Percentiles rank a stretch among this genome's conserved stretches.
phyloP scores from a whole-genome alignment of 92 coral and sea anemone species.

The Paragorgia papillata region DNA sequence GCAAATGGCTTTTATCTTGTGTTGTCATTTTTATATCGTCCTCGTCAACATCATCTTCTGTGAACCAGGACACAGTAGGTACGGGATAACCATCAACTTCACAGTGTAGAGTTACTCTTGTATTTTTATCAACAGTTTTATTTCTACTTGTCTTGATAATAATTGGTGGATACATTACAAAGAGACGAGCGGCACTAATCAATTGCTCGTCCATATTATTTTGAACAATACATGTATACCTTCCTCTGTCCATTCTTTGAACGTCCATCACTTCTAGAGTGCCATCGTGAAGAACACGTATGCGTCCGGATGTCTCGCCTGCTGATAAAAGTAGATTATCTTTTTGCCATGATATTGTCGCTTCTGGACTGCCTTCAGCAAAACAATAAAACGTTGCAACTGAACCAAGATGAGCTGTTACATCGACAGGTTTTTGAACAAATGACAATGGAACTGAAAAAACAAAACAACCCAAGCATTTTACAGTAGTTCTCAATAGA shows the following conservation, averaged over 20 bases:
- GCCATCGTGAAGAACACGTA: conserved; percentile 31
- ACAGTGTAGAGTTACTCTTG: conserved; percentile 11
- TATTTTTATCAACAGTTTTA: conserved; percentile 4
- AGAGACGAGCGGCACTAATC: background rate
- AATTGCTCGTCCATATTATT: conserved; percentile 22
- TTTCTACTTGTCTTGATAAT: conserved; percentile 14
- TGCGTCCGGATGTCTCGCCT: conserved; percentile 18
- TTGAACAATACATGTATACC: conserved; percentile 20
- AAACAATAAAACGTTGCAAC: conserved; percentile 40
- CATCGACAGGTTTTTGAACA: conserved; percentile 37
- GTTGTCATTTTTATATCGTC: background rate
- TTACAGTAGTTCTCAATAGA: no score
- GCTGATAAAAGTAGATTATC: background rate
- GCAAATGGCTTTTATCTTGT: conserved; percentile 10
- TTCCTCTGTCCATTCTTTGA: conserved; percentile 11
- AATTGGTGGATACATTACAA: conserved; percentile 28
- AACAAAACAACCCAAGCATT: background rate
- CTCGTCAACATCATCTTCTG: conserved; percentile 21
- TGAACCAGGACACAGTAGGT: conserved; percentile 37
- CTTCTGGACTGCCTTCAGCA: conserved; percentile 35
- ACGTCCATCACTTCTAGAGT: conserved; percentile 24
- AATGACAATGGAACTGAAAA: conserved; percentile 30
- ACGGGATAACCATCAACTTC: conserved; percentile 30
- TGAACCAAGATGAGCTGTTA: conserved; percentile 2
- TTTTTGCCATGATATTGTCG: conserved; percentile 12